Evolutionary conservation across 2,113 vertebrate genomes (phyloP).

Genomic region (Chrysochloris asiatica): DNA sequence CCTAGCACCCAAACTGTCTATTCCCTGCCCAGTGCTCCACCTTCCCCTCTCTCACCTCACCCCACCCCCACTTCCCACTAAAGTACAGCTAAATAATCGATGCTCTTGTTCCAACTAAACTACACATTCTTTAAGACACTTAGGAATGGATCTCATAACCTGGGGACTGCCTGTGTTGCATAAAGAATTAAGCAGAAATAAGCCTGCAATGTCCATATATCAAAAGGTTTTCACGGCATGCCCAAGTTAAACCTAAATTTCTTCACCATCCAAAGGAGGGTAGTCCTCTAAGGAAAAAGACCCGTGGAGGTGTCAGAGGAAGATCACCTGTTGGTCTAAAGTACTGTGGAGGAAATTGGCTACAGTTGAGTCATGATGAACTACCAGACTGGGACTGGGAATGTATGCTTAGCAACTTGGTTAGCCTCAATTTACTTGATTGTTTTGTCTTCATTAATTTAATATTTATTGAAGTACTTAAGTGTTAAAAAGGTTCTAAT

Average conservation of each 20-base stretch:
- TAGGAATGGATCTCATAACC: not conserved
- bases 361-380: not conserved
- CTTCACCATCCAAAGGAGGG: not conserved
- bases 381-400: not conserved
- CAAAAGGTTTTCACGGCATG: not conserved
- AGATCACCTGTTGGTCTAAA: not conserved
- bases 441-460: not conserved
- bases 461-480: not conserved
- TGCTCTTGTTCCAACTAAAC: not conserved
- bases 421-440: not conserved
- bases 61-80: too few species aligned
- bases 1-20: too few species aligned
- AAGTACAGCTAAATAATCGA: not conserved
- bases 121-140: not conserved
- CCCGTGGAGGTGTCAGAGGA: not conserved
- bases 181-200: not conserved
- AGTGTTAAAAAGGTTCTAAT: too few species aligned
- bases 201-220: not conserved
- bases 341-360: too few species aligned
- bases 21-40: too few species aligned
- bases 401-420: not conserved
- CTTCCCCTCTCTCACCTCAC: too few species aligned
- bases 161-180: not conserved
- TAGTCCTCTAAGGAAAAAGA: not conserved
- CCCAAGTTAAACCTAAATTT: not conserved